A percentile compares a stretch with the other conserved stretches of the same genome.
These are phyloP conservation scores for Andrena hattorfiana DNA, from an alignment of 2,888 invertebrate species.

Conservation along the genomic window DNA sequence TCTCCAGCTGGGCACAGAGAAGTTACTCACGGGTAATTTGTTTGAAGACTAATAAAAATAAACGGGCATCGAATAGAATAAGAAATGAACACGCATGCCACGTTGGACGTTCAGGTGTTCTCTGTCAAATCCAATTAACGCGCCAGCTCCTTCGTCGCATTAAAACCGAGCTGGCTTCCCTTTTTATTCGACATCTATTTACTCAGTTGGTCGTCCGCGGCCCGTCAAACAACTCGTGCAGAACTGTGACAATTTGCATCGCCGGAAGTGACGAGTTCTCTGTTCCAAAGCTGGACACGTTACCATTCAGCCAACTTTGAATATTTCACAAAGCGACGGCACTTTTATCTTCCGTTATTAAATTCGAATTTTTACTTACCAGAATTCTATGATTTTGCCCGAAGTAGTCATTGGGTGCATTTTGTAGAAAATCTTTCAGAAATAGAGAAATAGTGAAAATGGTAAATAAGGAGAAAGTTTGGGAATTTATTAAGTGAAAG, in stretches of 20 bases:
- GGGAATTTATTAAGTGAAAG: no score
- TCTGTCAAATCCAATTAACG: constrained; percentile 75
- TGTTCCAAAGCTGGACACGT: not conserved
- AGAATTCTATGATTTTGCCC: not conserved
- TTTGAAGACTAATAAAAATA: not conserved
- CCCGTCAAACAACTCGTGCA: constrained; percentile 24
- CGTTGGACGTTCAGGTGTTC: constrained; percentile 13
- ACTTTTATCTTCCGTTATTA: not conserved
- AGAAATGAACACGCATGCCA: not conserved
- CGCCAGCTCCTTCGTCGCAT: constrained; percentile 67
- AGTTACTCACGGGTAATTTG: not conserved
- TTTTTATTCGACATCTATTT: constrained; percentile 66
- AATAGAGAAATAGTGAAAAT: not conserved
- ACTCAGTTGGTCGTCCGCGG: constrained; percentile 33
- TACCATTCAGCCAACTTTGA: not conserved
- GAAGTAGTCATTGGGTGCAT: no score
- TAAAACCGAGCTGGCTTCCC: constrained; percentile 76
- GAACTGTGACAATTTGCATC: constrained; percentile 26
- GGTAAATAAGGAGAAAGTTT: not conserved
- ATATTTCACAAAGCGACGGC: not conserved
- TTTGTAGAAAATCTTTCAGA: no score
- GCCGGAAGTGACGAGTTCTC: not conserved
- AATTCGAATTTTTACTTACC: not conserved
- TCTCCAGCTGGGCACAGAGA: not conserved
- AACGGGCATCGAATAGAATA: not conserved